phyloP scores from a whole-genome alignment of 2,113 vertebrate species.

The Plecotus auritus region DNA sequence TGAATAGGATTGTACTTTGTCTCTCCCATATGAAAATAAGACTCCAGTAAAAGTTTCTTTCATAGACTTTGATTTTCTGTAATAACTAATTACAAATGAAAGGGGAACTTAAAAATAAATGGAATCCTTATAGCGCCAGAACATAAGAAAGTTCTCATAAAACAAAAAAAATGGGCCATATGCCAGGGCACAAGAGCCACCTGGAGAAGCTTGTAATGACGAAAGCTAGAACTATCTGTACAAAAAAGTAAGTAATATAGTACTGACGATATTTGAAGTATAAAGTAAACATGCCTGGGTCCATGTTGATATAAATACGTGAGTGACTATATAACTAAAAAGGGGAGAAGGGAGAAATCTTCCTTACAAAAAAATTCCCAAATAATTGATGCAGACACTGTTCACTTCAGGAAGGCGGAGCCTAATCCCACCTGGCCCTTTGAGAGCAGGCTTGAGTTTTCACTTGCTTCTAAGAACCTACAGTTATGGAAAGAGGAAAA shows the following conservation, averaged over 20 bases:
- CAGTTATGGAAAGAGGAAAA: background rate
- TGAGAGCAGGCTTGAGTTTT: background rate
- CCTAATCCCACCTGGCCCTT: background rate
- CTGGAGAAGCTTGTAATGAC: background rate
- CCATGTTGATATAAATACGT: background rate
- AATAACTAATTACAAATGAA: background rate
- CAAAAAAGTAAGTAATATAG: background rate
- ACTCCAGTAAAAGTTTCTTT: background rate
- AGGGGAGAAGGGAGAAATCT: background rate
- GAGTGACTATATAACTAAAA: background rate
- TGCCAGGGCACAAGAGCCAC: background rate
- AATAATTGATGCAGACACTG: background rate
- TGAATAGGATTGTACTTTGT: background rate
- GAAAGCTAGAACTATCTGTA: background rate
- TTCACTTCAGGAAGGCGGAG: background rate
- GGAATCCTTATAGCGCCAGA: background rate
- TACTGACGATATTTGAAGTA: background rate
- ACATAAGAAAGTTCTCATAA: background rate
- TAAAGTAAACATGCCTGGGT: background rate
- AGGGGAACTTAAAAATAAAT: background rate
- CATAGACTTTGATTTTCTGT: background rate
- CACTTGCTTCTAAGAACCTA: background rate
- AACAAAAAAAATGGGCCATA: background rate
- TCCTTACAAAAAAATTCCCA: background rate
- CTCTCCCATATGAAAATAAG: background rate